These are phyloP conservation scores for Uria aalge DNA, from an alignment of 2,113 vertebrate genomes.

Conservation along the genomic window DNA sequence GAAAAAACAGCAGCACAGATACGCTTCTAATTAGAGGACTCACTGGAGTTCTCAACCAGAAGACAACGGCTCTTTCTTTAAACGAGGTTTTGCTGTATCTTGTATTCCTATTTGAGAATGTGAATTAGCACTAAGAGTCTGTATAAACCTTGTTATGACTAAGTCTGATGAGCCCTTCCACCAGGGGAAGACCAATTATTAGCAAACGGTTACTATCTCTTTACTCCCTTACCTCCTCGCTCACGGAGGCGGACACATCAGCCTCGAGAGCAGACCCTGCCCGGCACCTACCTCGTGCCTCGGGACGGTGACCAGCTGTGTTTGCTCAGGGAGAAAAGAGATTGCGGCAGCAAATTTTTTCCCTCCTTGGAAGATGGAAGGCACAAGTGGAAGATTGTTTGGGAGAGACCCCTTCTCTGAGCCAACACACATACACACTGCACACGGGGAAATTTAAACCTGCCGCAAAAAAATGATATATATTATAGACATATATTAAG, in stretches of 20 bases:
- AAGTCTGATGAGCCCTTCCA: background rate
- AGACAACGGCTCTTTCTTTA: background rate
- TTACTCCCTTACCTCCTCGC: fast-evolving
- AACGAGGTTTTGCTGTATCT: background rate
- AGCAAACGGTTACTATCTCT: fast-evolving
- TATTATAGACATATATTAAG: background rate
- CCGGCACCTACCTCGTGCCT: fast-evolving
- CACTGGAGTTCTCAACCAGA: background rate
- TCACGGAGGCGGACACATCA: background rate
- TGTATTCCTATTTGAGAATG: background rate
- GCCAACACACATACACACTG: too few species aligned
- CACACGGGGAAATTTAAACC: background rate
- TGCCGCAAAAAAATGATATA: background rate
- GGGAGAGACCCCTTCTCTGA: background rate
- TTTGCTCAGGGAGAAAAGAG: background rate
- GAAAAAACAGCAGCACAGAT: background rate
- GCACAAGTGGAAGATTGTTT: background rate
- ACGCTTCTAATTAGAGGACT: background rate
- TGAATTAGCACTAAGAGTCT: background rate
- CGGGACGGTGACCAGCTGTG: background rate
- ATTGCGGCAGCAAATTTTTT: background rate
- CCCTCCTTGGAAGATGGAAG: background rate
- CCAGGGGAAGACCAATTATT: background rate
- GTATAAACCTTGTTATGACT: background rate
- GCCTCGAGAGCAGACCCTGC: background rate